A percentile compares a stretch with the other conserved stretches of the same genome.
These are phyloP conservation scores for Ichneumoninae sp. DNA, from an alignment of 2,888 invertebrate species.

Conservation along the genomic window DNA sequence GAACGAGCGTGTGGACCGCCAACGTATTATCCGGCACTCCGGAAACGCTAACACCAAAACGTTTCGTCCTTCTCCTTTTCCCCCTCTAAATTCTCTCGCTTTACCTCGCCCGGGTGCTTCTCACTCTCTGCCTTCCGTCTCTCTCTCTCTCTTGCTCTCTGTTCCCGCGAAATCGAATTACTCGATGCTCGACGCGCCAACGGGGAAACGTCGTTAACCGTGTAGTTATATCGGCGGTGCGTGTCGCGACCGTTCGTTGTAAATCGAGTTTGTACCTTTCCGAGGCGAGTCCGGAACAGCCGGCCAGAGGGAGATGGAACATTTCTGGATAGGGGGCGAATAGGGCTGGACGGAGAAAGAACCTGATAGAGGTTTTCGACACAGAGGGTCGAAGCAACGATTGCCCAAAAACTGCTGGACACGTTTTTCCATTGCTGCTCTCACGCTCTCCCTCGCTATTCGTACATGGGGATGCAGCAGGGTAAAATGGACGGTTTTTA, in stretches of 20 bases:
- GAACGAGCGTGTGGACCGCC: slow-evolving; percentile 51
- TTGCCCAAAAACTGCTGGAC: slow-evolving; percentile 45
- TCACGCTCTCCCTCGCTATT: neutral
- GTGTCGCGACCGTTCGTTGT: slow-evolving; percentile 79
- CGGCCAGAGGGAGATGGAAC: slow-evolving; percentile 5
- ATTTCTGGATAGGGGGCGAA: slow-evolving; percentile 22
- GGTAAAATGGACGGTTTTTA: neutral
- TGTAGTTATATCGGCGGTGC: slow-evolving; percentile 81
- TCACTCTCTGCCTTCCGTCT: slow-evolving; percentile 71
- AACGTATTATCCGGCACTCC: slow-evolving; percentile 66
- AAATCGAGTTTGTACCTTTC: slow-evolving; percentile 81
- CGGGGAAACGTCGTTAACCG: slow-evolving; percentile 82
- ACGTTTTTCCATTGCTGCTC: slow-evolving; percentile 57
- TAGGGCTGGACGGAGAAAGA: slow-evolving; percentile 21
- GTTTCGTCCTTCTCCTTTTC: slow-evolving; percentile 54
- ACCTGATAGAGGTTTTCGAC: neutral
- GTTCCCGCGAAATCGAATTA: slow-evolving; percentile 79
- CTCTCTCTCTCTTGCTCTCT: slow-evolving; percentile 58
- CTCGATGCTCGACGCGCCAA: slow-evolving; percentile 81
- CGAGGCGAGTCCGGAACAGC: slow-evolving; percentile 44
- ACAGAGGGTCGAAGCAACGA: slow-evolving; percentile 46
- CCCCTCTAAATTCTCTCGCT: slow-evolving; percentile 29
- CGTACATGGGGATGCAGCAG: neutral
- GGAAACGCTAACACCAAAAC: slow-evolving; percentile 56
- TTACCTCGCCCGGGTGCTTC: slow-evolving; percentile 31